Base-by-base conservation (phyloP, 2,113 vertebrate species). In the Micronisus gabar region DNA sequence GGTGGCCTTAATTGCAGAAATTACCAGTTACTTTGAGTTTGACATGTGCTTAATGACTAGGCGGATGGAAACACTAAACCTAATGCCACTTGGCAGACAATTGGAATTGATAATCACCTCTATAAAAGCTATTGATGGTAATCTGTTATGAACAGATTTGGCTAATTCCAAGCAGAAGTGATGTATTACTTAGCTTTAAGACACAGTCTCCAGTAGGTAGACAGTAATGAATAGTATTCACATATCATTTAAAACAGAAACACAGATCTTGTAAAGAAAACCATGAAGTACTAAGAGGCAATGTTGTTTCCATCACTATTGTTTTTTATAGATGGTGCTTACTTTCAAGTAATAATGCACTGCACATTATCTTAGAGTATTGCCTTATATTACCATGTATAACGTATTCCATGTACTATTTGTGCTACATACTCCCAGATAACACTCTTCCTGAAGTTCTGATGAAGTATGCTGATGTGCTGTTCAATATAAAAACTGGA, bases 1-100 rank as follows among this genome's bases (percentile, higher is more conserved):
- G 98, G 96, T 83, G 81, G 90, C 90, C 78, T 86, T 98, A 98
- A 99, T 98, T 98, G 98, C 98, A 98, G 97, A 97, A 99, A 99
- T 98, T 99, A 97, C 97, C 96, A 97, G 97, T 97, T 98, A 87
- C 97, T 97, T 95, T 25, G 90, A 93, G 96, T 97, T 93, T 98
- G 98, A 98, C 98, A 98, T 98, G 95, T 97, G 91, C 96, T 90
- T 98, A 98, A 98, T 98, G 98, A 98, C 70, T 47, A 79, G 93
- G 97, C 27, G 78, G 97, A 96, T 98, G 98, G 98, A 98, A 98
- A 98, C 91, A 88, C 96, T 97, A 97, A 98, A 97, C 95, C 90
- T 95, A 98, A 98, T 97, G 92, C 91, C 34, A 66, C 93, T 98
- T 98, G 98, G 98, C 97, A 95, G 94, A 96, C 95, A 88, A 97